Evolutionary conservation across 2,113 vertebrate genomes (phyloP).

Genomic region (Microtus montanus): DNA sequence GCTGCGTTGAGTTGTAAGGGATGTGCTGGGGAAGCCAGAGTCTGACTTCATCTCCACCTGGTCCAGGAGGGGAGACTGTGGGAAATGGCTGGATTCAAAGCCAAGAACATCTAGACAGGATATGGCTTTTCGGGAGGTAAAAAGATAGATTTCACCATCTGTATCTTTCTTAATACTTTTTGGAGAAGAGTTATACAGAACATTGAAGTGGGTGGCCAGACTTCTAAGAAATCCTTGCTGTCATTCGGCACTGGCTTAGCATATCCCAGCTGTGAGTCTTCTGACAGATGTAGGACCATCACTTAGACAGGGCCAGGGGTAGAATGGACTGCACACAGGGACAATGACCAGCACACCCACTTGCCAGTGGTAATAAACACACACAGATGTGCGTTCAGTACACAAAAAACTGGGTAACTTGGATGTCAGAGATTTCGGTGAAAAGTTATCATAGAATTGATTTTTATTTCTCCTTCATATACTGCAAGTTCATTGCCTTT

Average conservation of each 20-base stretch:
- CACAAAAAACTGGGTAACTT: slow-evolving; percentile 65
- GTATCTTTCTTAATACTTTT: slow-evolving; percentile 44
- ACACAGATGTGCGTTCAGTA: slow-evolving; percentile 70
- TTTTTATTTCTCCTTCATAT: slow-evolving; percentile 9
- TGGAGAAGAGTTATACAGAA: slow-evolving; percentile 29
- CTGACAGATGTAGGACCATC: background rate
- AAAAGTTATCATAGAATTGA: background rate
- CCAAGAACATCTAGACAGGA: slow-evolving; percentile 50
- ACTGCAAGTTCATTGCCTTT: background rate
- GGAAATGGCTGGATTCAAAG: background rate
- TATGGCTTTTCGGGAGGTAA: slow-evolving; percentile 31
- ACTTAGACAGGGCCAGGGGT: slow-evolving; percentile 49
- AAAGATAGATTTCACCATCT: slow-evolving; percentile 34
- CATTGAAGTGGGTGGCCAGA: background rate
- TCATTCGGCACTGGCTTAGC: background rate
- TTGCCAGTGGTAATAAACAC: slow-evolving; percentile 79
- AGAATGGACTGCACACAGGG: slow-evolving; percentile 7
- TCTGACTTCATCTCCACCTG: slow-evolving; percentile 61
- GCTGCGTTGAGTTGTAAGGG: background rate
- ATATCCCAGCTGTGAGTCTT: background rate
- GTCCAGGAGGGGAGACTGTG: slow-evolving; percentile 53
- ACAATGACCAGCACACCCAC: slow-evolving; percentile 74
- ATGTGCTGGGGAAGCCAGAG: background rate
- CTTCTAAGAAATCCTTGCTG: background rate
- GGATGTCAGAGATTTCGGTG: background rate